phyloP scores from a whole-genome alignment of 2,888 invertebrate species.

The Lasioglossum zephyrum region DNA sequence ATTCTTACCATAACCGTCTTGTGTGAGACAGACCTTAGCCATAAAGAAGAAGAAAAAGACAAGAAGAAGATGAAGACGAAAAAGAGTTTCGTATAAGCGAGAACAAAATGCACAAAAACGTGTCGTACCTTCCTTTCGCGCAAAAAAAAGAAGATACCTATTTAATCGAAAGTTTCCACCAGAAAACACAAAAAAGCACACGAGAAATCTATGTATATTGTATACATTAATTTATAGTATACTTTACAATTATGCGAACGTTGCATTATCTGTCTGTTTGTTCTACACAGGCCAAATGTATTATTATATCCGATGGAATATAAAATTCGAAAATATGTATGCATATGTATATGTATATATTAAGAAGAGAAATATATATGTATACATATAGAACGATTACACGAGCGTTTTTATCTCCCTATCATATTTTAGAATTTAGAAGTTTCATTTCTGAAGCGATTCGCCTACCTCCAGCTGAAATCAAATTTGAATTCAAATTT shows the following conservation, averaged over 20 bases:
- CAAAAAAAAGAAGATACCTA: conserved; percentile 73
- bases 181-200: conserved; percentile 68
- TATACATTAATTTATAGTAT: conserved; percentile 78
- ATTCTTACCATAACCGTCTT: conserved; percentile 58
- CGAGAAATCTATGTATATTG: conserved; percentile 67
- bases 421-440: conserved; percentile 50
- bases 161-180: conserved; percentile 81
- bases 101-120: conserved; percentile 68
- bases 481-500: conserved; percentile 1
- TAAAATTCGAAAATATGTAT: conserved; percentile 74
- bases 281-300: conserved; percentile 82
- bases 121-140: conserved; percentile 77
- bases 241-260: conserved; percentile 79
- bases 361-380: conserved; percentile 23
- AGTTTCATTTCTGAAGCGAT: background rate
- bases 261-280: conserved; percentile 82
- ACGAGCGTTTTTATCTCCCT: conserved; percentile 46
- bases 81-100: conserved; percentile 60
- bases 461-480: background rate
- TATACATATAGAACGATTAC: conserved; percentile 29
- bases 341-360: conserved; percentile 47
- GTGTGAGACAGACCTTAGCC: conserved; percentile 38
- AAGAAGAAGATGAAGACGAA: conserved; percentile 18
- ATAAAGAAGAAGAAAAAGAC: conserved; percentile 8
- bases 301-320: conserved; percentile 82